These are phyloP conservation scores for Rhinolophus sinicus DNA, from an alignment of 2,113 vertebrate species.

Conservation along the genomic window DNA sequence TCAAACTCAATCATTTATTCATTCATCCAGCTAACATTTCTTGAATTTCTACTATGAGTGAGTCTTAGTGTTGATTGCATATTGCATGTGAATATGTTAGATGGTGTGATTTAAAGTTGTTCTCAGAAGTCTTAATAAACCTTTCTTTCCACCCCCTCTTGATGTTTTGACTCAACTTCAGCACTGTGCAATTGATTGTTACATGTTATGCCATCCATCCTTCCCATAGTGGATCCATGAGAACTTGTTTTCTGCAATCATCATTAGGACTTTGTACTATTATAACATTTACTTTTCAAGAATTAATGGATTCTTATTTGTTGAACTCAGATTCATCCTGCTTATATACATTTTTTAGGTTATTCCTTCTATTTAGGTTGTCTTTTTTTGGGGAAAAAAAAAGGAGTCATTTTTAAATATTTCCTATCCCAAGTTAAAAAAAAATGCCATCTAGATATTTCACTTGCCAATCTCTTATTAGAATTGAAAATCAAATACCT, in stretches of 20 bases:
- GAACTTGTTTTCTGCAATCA: background rate
- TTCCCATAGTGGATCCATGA: background rate
- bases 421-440: background rate
- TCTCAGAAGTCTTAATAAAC: background rate
- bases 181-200: background rate
- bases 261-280: background rate
- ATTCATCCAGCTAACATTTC: background rate
- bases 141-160: background rate
- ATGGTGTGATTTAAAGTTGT: background rate
- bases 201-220: background rate
- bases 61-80: background rate
- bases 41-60: background rate
- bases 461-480: background rate
- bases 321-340: background rate
- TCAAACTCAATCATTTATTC: background rate
- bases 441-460: background rate
- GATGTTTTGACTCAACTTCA: background rate
- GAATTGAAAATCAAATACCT: background rate
- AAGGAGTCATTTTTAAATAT: background rate
- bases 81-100: background rate
- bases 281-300: background rate
- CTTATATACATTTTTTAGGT: background rate
- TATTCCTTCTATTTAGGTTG: slow-evolving; percentile 1
- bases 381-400: background rate
- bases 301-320: background rate